A percentile compares a stretch with the other conserved stretches of the same genome.
Conservation (phyloP, 2,797 vertebrate species). For the Peromyscus attwateri region DNA sequence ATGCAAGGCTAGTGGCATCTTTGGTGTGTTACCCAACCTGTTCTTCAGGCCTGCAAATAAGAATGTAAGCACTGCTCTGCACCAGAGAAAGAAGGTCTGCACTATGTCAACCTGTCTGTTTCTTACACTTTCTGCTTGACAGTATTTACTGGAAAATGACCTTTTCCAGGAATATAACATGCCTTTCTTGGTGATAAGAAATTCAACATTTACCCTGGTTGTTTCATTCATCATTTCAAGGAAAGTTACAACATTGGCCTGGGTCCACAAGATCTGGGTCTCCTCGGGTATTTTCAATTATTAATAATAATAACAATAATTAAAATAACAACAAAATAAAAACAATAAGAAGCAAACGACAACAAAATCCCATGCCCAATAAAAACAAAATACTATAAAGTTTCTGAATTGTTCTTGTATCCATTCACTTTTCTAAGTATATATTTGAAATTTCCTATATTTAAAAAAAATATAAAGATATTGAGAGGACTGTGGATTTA, state of each 20-base stretch:
- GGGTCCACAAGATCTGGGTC: neutral
- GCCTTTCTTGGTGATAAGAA: neutral
- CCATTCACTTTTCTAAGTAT: neutral
- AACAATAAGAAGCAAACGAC: neutral
- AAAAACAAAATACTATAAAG: neutral
- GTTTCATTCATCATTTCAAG: neutral
- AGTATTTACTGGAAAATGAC: slow-evolving; percentile 54
- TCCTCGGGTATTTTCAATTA: neutral
- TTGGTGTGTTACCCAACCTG: neutral
- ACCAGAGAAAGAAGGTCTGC: neutral
- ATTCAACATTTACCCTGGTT: slow-evolving; percentile 27
- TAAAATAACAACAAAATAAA: neutral
- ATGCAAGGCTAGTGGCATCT: neutral
- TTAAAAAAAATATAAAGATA: neutral
- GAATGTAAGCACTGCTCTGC: neutral
- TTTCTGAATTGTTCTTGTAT: neutral
- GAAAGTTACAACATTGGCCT: neutral
- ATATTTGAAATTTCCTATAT: neutral
- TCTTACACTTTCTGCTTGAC: slow-evolving; percentile 29
- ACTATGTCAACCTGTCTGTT: slow-evolving; percentile 20
- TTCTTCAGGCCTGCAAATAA: neutral
- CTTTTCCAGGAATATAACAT: slow-evolving; percentile 32
- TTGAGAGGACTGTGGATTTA: neutral
- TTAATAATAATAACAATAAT: neutral
- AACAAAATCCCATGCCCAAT: neutral